These are phyloP conservation scores for Philereme vetulata DNA, from an alignment of 2,888 invertebrate species.

Conservation along the genomic window DNA sequence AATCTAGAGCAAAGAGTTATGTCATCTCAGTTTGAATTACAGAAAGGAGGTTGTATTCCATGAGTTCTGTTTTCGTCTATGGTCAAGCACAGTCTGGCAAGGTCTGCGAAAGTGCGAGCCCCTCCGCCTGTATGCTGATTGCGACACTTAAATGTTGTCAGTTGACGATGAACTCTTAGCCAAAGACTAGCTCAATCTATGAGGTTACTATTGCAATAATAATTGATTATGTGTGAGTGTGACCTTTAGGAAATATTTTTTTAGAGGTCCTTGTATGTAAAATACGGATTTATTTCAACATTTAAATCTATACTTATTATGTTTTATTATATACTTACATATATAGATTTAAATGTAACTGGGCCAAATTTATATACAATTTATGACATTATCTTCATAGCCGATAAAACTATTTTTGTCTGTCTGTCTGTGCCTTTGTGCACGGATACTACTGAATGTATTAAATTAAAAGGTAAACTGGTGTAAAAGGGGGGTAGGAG, in stretches of 20 bases:
- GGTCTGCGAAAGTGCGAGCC: slow-evolving; percentile 61
- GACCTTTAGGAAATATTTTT: slow-evolving; percentile 8
- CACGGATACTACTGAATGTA: no score
- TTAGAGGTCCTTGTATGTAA: not conserved
- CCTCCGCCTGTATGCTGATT: slow-evolving; percentile 52
- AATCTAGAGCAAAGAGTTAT: slow-evolving; percentile 10
- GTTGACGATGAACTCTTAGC: slow-evolving; percentile 39
- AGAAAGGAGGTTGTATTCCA: slow-evolving; percentile 19
- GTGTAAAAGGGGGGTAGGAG: no score
- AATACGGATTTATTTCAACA: no score
- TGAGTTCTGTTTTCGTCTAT: slow-evolving; percentile 37
- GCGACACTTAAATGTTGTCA: slow-evolving; percentile 51
- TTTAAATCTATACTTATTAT: no score
- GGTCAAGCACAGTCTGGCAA: slow-evolving; percentile 48
- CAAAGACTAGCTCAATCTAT: slow-evolving; percentile 31
- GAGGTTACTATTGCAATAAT: slow-evolving; percentile 32
- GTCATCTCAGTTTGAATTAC: slow-evolving; percentile 1
- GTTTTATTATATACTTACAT: no score
- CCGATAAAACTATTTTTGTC: no score
- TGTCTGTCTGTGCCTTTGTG: no score
- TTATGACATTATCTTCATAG: no score
- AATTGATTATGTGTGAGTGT: slow-evolving; percentile 24
- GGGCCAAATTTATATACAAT: no score
- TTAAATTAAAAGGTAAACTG: no score
- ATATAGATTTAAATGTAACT: no score